phyloP scores from a whole-genome alignment of 2,888 invertebrate species.

The Junonia oenone region DNA sequence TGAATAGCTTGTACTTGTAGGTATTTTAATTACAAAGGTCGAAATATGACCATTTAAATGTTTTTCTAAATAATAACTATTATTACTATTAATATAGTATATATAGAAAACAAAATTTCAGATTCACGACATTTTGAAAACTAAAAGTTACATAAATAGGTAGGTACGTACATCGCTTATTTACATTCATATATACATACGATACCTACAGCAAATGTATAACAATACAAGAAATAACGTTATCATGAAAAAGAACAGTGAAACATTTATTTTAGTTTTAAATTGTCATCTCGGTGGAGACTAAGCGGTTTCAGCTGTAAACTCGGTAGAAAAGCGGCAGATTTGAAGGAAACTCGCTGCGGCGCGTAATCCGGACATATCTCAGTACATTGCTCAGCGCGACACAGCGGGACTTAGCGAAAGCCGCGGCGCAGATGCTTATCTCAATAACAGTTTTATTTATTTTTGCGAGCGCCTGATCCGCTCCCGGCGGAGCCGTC shows the following conservation, averaged over 20 bases:
- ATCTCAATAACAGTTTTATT: constrained; percentile 80
- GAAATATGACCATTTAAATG: too few species aligned
- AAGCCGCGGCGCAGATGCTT: constrained; percentile 76
- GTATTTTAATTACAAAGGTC: too few species aligned
- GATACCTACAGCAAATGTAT: too few species aligned
- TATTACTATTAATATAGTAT: too few species aligned
- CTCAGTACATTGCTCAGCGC: constrained; percentile 75
- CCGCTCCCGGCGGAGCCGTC: constrained; percentile 64
- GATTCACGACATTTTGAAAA: too few species aligned
- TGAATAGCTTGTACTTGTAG: too few species aligned
- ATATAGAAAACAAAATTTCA: too few species aligned
- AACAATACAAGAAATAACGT: background rate
- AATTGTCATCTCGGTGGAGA: constrained; percentile 39
- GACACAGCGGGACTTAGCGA: constrained; percentile 76
- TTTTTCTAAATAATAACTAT: too few species aligned
- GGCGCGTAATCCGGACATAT: constrained; percentile 73
- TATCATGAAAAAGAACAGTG: background rate
- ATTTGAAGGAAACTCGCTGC: constrained; percentile 54
- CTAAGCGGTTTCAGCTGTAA: constrained; percentile 65
- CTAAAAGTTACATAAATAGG: too few species aligned
- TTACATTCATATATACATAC: too few species aligned
- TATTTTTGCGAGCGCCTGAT: constrained; percentile 76
- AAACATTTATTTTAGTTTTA: constrained; percentile 22
- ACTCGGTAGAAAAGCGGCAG: constrained; percentile 60
- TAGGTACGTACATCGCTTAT: too few species aligned